phyloP scores from a whole-genome alignment of 2,113 vertebrate genomes.

The Dromiciops gliroides region DNA sequence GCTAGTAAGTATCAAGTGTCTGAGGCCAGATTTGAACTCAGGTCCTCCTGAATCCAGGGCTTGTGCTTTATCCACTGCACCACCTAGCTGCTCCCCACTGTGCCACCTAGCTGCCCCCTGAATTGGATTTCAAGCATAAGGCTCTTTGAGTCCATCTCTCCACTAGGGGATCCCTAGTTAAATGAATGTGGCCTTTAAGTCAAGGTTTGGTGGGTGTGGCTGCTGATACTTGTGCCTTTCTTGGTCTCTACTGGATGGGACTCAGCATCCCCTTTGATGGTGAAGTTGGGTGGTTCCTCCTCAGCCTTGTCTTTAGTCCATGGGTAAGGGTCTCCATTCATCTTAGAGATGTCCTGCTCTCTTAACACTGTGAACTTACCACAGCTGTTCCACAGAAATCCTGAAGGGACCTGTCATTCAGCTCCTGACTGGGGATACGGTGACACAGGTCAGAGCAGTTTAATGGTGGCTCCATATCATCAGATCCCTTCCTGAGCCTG shows the following conservation, averaged over 20 bases:
- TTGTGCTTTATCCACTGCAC: too few relatives aligned
- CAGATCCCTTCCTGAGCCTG: constrained; percentile 67
- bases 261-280: not conserved
- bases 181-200: not conserved
- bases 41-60: too few relatives aligned
- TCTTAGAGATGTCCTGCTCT: not conserved
- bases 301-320: not conserved
- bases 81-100: too few relatives aligned
- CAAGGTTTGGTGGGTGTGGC: not conserved
- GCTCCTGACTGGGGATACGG: constrained; percentile 82
- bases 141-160: not conserved
- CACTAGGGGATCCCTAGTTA: not conserved
- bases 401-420: constrained; percentile 83
- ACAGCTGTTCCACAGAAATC: constrained; percentile 88
- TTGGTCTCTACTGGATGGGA: not conserved
- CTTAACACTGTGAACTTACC: constrained; percentile 79
- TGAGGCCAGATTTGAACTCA: too few relatives aligned
- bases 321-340: not conserved
- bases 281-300: not conserved
- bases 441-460: constrained; percentile 93
- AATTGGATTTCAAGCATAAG: not conserved
- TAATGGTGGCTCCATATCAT: constrained; percentile 90
- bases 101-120: too few relatives aligned
- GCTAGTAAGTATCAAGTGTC: too few relatives aligned
- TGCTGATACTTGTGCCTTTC: not conserved